Conservation (phyloP, 64 coral and sea anemone species). For the Montipora capricornis region DNA sequence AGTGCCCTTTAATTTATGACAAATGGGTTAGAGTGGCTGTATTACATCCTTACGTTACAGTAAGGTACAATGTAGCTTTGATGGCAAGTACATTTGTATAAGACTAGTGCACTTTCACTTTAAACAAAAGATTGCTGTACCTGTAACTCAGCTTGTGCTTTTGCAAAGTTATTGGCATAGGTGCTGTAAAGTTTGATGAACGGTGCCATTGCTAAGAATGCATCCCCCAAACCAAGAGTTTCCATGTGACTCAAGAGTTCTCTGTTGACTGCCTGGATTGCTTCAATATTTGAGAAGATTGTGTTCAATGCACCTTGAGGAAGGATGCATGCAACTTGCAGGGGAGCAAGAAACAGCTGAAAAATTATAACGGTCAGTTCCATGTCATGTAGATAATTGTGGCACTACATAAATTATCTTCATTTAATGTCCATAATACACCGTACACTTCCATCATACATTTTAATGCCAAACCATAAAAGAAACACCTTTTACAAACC, state of each 20-base stretch:
- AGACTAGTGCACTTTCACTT: no score
- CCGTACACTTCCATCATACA: no score
- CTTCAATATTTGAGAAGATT: constrained; percentile 98
- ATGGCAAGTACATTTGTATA: no score
- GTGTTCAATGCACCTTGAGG: constrained; percentile 66
- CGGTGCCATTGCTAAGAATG: constrained; percentile 93
- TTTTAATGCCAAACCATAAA: no score
- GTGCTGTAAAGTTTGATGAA: constrained; percentile 97
- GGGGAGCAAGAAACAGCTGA: constrained; percentile 84
- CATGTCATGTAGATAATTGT: no score
- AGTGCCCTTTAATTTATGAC: no score
- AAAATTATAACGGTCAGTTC: background rate
- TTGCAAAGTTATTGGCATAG: constrained; percentile 98
- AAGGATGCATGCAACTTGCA: constrained; percentile 74
- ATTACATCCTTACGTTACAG: no score
- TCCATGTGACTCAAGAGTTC: constrained; percentile 97
- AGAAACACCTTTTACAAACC: no score
- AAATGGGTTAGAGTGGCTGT: no score
- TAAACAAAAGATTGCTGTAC: constrained; percentile 8
- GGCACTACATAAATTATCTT: no score
- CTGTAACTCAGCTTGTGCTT: constrained; percentile 76
- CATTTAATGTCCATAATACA: no score
- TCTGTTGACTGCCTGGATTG: constrained; percentile 93
- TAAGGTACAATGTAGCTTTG: no score
- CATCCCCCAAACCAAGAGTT: constrained; percentile 89